Percentiles rank a stretch among this genome's conserved stretches.
phyloP scores from a whole-genome alignment of 2,797 vertebrate genomes.

The Furcifer pardalis region DNA sequence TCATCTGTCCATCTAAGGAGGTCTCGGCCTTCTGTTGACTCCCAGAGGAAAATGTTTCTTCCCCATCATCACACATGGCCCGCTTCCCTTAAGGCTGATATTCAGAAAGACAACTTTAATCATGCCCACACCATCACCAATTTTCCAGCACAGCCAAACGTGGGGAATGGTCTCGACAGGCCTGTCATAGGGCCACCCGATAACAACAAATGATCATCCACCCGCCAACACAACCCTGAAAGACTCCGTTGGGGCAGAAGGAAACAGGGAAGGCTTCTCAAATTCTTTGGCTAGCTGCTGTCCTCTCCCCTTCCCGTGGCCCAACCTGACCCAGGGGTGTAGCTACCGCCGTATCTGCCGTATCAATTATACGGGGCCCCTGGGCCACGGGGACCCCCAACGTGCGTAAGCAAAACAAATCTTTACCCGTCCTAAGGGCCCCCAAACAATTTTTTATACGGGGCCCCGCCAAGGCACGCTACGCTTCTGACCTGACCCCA shows the following conservation, averaged over 20 bases:
- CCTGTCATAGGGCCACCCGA: neutral
- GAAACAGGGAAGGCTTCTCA: neutral
- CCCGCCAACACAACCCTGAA: neutral
- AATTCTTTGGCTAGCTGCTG: neutral
- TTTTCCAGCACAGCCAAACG: neutral
- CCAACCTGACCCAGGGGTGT: too few species aligned
- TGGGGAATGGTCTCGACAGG: neutral
- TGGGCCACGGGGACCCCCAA: too few species aligned
- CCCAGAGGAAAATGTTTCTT: neutral
- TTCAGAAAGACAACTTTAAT: neutral
- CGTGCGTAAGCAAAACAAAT: too few species aligned
- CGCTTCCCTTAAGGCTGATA: neutral
- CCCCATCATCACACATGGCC: too few species aligned
- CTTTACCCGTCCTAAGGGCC: too few species aligned
- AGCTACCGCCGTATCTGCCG: too few species aligned
- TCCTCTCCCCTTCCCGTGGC: too few species aligned
- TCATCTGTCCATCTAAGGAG: neutral
- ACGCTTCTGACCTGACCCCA: too few species aligned
- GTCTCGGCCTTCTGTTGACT: neutral
- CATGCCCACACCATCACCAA: neutral
- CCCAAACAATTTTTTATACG: too few species aligned
- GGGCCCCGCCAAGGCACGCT: too few species aligned
- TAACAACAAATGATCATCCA: neutral
- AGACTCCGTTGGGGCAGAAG: neutral
- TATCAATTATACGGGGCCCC: too few species aligned